These are phyloP conservation scores for Hylomyscus alleni DNA, from an alignment of 2,797 vertebrate species.

Conservation along the genomic window DNA sequence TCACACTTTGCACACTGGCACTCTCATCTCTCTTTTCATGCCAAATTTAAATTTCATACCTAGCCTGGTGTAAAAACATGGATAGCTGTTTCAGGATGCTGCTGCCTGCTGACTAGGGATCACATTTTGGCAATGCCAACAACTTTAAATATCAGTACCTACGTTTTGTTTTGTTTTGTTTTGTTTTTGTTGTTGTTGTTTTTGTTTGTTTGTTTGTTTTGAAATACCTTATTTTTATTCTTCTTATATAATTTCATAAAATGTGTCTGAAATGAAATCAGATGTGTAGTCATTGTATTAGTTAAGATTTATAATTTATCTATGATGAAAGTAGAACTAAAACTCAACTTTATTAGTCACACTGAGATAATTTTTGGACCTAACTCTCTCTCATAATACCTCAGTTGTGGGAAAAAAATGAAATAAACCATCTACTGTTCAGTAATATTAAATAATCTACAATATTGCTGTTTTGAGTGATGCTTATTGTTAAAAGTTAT, in stretches of 20 bases:
- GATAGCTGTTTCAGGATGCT: background rate
- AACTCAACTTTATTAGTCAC: background rate
- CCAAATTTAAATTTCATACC: slow-evolving; percentile 5
- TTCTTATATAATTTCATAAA: background rate
- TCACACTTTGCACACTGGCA: background rate
- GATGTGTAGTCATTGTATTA: background rate
- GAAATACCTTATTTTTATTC: slow-evolving; percentile 20
- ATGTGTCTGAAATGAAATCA: slow-evolving; percentile 7
- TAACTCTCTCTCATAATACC: background rate
- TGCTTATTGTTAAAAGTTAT: background rate
- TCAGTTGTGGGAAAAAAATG: background rate
- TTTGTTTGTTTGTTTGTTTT: background rate
- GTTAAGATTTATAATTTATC: background rate
- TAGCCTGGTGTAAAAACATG: background rate
- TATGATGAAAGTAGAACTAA: background rate
- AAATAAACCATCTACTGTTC: background rate
- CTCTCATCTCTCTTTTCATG: background rate
- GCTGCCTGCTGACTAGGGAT: background rate
- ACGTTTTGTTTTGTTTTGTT: background rate
- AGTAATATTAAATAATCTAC: slow-evolving; percentile 9
- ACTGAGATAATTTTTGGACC: background rate
- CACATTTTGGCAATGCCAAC: background rate
- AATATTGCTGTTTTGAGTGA: background rate
- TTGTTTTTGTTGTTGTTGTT: too few relatives aligned
- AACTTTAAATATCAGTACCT: background rate